A percentile compares a stretch with the other conserved stretches of the same genome.
Evolutionary conservation across 2,888 invertebrate genomes (phyloP).

Genomic region (Eristalinus aeneus): DNA sequence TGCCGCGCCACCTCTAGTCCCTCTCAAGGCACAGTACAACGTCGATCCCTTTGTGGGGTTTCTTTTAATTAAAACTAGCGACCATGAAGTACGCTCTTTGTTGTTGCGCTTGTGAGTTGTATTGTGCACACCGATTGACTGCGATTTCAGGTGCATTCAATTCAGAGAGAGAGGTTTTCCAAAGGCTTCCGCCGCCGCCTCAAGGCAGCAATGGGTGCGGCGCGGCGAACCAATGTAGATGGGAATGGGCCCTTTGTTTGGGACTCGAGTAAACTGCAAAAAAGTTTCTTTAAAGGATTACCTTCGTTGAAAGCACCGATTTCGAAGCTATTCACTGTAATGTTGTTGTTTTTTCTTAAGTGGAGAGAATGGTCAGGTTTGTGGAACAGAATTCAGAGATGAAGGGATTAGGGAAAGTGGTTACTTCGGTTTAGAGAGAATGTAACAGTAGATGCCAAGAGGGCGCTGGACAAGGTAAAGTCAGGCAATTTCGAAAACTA

Average conservation of each 20-base stretch:
- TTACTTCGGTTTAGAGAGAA: too few species aligned
- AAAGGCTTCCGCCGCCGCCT: conserved; percentile 51
- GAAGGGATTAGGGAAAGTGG: too few species aligned
- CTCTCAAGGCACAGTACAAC: conserved; percentile 18
- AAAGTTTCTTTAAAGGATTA: neutral
- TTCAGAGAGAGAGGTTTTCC: conserved; percentile 26
- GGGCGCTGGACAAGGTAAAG: too few species aligned
- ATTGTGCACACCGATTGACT: conserved; percentile 55
- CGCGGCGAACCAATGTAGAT: neutral
- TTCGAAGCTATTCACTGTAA: too few species aligned
- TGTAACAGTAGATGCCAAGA: too few species aligned
- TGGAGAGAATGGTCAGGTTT: too few species aligned
- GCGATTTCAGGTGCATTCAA: conserved; percentile 66
- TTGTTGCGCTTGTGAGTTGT: neutral
- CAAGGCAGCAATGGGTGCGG: neutral
- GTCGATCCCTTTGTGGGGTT: conserved; percentile 61
- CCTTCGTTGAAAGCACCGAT: too few species aligned
- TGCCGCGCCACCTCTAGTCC: neutral
- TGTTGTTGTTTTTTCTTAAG: too few species aligned
- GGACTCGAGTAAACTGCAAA: neutral
- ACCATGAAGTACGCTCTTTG: conserved; percentile 61
- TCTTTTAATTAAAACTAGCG: conserved; percentile 71
- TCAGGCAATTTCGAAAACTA: too few species aligned
- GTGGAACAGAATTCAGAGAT: too few species aligned
- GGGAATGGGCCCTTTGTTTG: neutral